Base-by-base conservation (phyloP, 1,140 invertebrate genomes). In the Apis laboriosa region DNA sequence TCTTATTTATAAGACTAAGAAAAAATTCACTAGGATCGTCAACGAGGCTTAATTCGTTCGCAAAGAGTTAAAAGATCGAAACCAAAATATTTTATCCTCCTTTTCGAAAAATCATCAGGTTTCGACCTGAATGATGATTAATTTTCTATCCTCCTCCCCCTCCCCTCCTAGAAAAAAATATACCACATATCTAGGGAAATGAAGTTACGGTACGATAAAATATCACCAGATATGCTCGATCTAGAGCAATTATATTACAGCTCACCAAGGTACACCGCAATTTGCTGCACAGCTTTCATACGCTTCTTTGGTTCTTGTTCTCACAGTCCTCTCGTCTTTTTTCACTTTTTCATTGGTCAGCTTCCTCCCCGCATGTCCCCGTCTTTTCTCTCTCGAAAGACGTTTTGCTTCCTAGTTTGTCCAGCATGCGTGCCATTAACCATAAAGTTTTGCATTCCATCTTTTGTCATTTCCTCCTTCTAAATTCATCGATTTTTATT, bases 221-320 rank as follows among this genome's bases (percentile, higher is more conserved):
- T 74, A 64, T 43, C 34, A 43, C 34, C 74, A 61, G 56, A 82
- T 70, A 43, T 3, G 60, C 61, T 75, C 28, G 28, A 77, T 82
- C 73, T 78, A 78, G 77, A 78, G 64, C 81, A 72, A 78, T 83
- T 83, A 24, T 34, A 83, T 43, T 43, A 43, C 68, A 61, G 58
- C 56, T 82, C 51, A 63, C 28, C 75, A 78, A 43, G 67, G 67
- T 78, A 83, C 75, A 78, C 67, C 67, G 81, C 76, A 83, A 60
- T 83, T 78, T 72, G 76, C 81, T 72, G 76, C 81, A 83, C 60
- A n/a, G 81, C 81, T 83, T 83, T 71, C 66, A 72, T 72, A 43
- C 68, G 81, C 81, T 83, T 43, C 34, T 43, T 43, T 78, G 19
- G 67, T 58, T 68, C 21, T 82, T 53, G 55, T 53, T 56, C 34